phyloP scores from a whole-genome alignment of 2,113 vertebrate species.

The Pteropus alecto region DNA sequence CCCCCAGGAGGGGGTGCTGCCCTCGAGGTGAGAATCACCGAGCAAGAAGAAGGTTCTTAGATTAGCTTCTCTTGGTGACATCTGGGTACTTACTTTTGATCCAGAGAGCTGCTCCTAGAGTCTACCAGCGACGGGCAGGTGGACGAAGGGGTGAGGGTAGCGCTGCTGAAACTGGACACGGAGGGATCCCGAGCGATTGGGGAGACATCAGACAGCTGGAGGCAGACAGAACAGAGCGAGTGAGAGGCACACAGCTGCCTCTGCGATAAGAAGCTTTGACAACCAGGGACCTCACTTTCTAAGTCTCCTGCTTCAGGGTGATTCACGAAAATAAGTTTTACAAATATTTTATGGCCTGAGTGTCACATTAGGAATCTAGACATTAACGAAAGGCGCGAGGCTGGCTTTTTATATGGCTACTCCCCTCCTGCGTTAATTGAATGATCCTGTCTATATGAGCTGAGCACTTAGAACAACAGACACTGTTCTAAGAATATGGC shows the following conservation, averaged over 20 bases:
- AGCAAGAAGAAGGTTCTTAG: neutral
- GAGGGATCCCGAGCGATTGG: conserved; percentile 93
- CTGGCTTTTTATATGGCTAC: neutral
- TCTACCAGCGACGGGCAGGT: conserved; percentile 97
- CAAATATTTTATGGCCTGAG: neutral
- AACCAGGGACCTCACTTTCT: neutral
- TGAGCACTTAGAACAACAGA: neutral
- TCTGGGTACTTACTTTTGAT: conserved; percentile 90
- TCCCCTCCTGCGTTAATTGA: neutral
- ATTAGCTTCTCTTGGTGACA: neutral
- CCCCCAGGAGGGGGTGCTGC: neutral
- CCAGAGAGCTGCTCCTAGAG: conserved; percentile 90
- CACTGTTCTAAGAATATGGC: neutral
- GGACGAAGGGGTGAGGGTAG: conserved; percentile 98
- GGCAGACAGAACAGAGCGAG: neutral
- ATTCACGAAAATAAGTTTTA: neutral
- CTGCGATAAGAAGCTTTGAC: neutral
- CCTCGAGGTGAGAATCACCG: neutral
- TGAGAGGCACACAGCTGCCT: neutral
- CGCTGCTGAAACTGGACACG: conserved; percentile 97
- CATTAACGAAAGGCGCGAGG: neutral
- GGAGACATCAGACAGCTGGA: conserved; percentile 95
- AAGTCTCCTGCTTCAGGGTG: neutral
- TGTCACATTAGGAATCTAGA: neutral
- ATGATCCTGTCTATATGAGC: too few relatives aligned